A percentile compares a stretch with the other conserved stretches of the same genome.
Evolutionary conservation across 2,113 vertebrate species (phyloP).

Genomic region (Panthera tigris): DNA sequence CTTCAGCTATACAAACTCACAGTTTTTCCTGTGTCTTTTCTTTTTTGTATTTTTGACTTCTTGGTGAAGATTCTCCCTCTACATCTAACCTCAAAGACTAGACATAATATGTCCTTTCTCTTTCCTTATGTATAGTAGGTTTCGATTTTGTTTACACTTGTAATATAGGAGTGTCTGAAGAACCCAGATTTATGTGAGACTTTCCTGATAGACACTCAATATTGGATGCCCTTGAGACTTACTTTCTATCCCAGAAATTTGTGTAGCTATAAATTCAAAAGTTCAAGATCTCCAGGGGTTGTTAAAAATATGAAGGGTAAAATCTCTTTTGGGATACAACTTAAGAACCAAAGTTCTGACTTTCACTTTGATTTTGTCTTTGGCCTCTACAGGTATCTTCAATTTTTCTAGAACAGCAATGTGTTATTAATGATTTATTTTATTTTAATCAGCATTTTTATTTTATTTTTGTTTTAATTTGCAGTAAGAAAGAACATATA

Average conservation of each 20-base stretch:
- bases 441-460: neutral
- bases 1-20: neutral
- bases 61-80: neutral
- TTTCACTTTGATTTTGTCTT: neutral
- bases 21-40: neutral
- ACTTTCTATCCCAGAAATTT: neutral
- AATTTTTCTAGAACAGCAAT: neutral
- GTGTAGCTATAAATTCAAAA: neutral
- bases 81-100: neutral
- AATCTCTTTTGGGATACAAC: neutral
- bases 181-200: neutral
- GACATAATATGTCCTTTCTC: neutral
- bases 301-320: neutral
- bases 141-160: neutral
- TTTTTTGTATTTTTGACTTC: neutral
- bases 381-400: neutral
- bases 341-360: neutral
- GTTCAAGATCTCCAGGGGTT: neutral
- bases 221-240: neutral
- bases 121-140: neutral
- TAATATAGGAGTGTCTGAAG: neutral
- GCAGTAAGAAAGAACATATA: neutral
- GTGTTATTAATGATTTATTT: neutral
- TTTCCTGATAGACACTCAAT: neutral
- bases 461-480: neutral